These are phyloP conservation scores for Tetramorium simillimum DNA, from an alignment of 1,140 invertebrate genomes.

Conservation along the genomic window DNA sequence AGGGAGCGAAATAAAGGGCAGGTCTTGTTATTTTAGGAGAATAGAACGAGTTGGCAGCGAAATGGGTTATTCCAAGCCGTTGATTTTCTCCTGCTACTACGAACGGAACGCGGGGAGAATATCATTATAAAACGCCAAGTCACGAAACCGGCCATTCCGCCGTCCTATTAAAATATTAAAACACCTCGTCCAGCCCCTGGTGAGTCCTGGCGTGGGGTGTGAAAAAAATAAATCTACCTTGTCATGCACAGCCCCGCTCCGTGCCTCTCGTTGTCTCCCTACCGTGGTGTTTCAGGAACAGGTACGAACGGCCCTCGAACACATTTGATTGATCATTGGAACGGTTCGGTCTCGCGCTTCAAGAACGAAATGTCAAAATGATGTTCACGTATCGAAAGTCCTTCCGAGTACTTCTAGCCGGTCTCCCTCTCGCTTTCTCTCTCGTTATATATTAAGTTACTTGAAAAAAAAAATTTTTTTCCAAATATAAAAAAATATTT, in stretches of 20 bases:
- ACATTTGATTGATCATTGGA: slow-evolving; percentile 67
- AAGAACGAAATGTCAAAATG: slow-evolving; percentile 55
- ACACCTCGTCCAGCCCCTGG: slow-evolving; percentile 82
- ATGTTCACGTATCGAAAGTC: slow-evolving; percentile 44
- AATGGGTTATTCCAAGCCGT: slow-evolving; percentile 81
- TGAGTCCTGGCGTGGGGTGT: slow-evolving; percentile 80
- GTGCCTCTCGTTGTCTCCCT: slow-evolving; percentile 79
- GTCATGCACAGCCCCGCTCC: slow-evolving; percentile 83
- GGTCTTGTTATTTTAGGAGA: slow-evolving; percentile 73
- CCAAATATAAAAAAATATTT: slow-evolving; percentile 3
- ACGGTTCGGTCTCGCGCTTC: slow-evolving; percentile 59
- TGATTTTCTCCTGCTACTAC: slow-evolving; percentile 80
- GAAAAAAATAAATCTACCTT: slow-evolving; percentile 85
- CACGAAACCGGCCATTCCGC: slow-evolving; percentile 83
- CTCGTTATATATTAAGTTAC: slow-evolving; percentile 12
- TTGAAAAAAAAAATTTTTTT: slow-evolving; percentile 33
- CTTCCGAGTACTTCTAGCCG: slow-evolving; percentile 30
- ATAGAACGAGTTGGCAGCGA: slow-evolving; percentile 74
- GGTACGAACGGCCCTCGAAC: slow-evolving; percentile 74
- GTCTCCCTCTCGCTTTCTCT: neutral
- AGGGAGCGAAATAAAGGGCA: slow-evolving; percentile 63
- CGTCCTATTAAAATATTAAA: slow-evolving; percentile 86
- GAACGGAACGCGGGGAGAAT: slow-evolving; percentile 84
- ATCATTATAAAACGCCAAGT: slow-evolving; percentile 85
- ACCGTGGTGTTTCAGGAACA: slow-evolving; percentile 71